These are phyloP conservation scores for Podabrus alpinus DNA, from an alignment of 2,888 invertebrate species.

Conservation along the genomic window DNA sequence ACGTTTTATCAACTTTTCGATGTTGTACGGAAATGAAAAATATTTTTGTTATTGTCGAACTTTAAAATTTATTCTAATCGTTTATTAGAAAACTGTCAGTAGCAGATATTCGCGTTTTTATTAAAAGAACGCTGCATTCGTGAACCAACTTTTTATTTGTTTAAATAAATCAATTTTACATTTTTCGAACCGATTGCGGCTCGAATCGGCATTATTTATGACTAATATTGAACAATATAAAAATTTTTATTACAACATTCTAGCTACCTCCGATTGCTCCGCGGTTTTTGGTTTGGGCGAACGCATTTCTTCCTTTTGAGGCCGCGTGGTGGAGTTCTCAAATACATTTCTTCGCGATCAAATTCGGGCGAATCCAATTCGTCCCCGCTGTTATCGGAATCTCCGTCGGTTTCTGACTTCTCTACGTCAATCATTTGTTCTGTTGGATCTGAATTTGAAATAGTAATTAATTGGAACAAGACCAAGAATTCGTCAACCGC, in stretches of 20 bases:
- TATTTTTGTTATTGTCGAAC: constrained; percentile 30
- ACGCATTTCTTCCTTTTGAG: neutral
- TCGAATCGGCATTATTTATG: neutral
- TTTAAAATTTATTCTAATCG: constrained; percentile 39
- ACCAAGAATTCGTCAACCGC: neutral
- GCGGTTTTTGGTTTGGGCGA: no score
- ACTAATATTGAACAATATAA: neutral
- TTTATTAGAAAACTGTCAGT: constrained; percentile 42
- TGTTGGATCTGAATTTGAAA: neutral
- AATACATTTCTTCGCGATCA: neutral
- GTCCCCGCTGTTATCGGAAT: neutral
- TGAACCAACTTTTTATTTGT: constrained; percentile 10
- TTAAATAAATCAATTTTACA: neutral
- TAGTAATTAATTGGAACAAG: neutral
- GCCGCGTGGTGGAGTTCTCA: neutral
- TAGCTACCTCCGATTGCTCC: no score
- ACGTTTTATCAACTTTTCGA: constrained; percentile 1
- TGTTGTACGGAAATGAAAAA: constrained; percentile 4
- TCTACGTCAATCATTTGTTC: no score
- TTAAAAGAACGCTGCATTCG: constrained; percentile 34
- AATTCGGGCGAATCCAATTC: neutral
- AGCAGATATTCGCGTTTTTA: constrained; percentile 39
- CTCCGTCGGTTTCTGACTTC: neutral
- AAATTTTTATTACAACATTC: no score
- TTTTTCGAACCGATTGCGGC: neutral